Percentiles rank a stretch among this genome's conserved stretches.
Conservation (phyloP, 2,888 invertebrate genomes). For the Cryptophagus acutangulus region DNA sequence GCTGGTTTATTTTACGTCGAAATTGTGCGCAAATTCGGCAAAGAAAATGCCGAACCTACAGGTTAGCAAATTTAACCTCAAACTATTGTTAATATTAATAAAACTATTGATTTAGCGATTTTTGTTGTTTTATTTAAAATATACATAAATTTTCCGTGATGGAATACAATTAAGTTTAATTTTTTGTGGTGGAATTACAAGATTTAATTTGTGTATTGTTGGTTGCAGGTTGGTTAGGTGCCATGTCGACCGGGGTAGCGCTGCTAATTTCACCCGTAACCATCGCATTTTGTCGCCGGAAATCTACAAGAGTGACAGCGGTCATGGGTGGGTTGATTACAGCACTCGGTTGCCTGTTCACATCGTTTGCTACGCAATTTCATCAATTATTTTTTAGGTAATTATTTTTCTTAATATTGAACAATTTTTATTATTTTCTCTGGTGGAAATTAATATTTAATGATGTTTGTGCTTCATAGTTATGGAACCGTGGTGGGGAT, state of each 20-base stretch:
- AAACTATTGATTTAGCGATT: background rate
- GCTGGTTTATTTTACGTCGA: conserved; percentile 50
- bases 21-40: conserved; percentile 50
- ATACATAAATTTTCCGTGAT: no score
- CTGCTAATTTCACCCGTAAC: conserved; percentile 78
- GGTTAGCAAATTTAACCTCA: conserved; percentile 45
- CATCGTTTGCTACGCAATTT: conserved; percentile 84
- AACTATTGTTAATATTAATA: background rate
- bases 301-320: conserved; percentile 81
- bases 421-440: no score
- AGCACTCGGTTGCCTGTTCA: conserved; percentile 81
- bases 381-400: conserved; percentile 88
- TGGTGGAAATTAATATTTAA: no score
- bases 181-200: no score
- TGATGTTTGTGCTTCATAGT: conserved; percentile 56
- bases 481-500: conserved; percentile 72
- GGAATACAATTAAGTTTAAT: no score
- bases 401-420: no score
- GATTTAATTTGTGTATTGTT: no score
- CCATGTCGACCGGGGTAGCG: conserved; percentile 72
- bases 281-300: conserved; percentile 77
- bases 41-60: conserved; percentile 58
- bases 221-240: conserved; percentile 78
- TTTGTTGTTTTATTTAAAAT: background rate
- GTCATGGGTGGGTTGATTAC: conserved; percentile 83